Percentiles rank a stretch among this genome's conserved stretches.
These are phyloP conservation scores for Globodera ellingtonae DNA, from an alignment of 1,140 invertebrate genomes.

Conservation along the genomic window DNA sequence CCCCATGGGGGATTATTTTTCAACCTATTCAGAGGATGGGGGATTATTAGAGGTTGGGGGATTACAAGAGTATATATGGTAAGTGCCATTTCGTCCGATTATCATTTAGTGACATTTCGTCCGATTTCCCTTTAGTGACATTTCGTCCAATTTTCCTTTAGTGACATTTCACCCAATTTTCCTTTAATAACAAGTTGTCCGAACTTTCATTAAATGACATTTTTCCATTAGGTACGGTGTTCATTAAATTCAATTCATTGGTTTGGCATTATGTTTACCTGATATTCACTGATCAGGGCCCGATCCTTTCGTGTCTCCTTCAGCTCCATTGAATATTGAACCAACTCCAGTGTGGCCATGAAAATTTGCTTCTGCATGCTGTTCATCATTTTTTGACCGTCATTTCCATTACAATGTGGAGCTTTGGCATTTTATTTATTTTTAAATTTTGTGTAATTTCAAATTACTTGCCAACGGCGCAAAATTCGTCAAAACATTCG, in stretches of 20 bases:
- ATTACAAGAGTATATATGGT: no score
- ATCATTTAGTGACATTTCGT: no score
- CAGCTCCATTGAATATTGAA: conserved; percentile 22
- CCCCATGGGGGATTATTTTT: no score
- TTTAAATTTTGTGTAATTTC: not conserved
- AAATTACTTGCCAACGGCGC: conserved; percentile 13
- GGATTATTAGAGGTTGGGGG: no score
- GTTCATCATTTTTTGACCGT: not conserved
- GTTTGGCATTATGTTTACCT: conserved; percentile 4
- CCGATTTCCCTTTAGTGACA: no score
- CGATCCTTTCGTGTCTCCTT: conserved; percentile 16
- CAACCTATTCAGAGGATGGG: no score
- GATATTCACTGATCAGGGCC: conserved; percentile 25
- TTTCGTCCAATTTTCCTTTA: no score
- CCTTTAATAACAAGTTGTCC: no score
- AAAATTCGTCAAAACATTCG: conserved; percentile 15
- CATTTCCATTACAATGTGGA: not conserved
- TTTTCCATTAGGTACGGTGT: not conserved
- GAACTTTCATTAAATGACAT: no score
- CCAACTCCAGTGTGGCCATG: conserved; percentile 21
- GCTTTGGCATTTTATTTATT: conserved; percentile 1
- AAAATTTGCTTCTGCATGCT: conserved; percentile 20
- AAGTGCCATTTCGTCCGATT: no score
- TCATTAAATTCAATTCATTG: not conserved
- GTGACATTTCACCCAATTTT: no score